These are phyloP conservation scores for Oscarella lobularis DNA, from an alignment of 37 sponge, comb jelly and placozoan genomes.

Conservation along the genomic window DNA sequence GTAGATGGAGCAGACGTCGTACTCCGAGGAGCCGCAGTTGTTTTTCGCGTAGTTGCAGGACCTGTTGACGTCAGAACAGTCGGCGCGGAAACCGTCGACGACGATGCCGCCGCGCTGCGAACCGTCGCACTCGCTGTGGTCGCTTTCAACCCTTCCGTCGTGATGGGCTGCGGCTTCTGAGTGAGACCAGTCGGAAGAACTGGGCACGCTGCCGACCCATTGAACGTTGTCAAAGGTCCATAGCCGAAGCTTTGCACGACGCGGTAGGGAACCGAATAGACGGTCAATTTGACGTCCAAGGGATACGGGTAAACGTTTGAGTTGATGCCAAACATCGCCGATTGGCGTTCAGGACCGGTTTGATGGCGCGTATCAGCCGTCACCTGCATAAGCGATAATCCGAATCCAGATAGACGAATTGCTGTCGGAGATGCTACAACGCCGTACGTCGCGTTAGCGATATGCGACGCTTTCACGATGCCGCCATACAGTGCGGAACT, in stretches of 20 bases:
- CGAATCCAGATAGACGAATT: neutral
- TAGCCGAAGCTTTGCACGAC: neutral
- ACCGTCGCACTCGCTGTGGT: too few species aligned
- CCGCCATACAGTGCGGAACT: slow-evolving; percentile 25
- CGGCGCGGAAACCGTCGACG: neutral
- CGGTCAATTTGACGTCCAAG: neutral
- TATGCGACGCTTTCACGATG: slow-evolving; percentile 19
- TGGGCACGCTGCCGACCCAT: neutral
- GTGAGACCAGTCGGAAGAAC: neutral
- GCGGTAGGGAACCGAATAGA: neutral
- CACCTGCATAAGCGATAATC: slow-evolving; percentile 39
- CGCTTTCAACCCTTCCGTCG: too few species aligned
- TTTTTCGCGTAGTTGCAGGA: neutral
- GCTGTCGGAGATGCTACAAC: neutral
- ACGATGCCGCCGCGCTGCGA: too few species aligned
- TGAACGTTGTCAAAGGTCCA: neutral
- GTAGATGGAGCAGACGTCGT: too few species aligned
- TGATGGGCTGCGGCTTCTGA: too few species aligned
- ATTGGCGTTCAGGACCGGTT: slow-evolving; percentile 14
- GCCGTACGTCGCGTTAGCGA: neutral
- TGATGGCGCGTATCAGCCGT: slow-evolving; percentile 18
- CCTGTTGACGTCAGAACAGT: neutral
- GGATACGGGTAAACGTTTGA: neutral
- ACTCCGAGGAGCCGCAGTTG: too few species aligned
- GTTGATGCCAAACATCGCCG: neutral